phyloP scores from a whole-genome alignment of 2,797 vertebrate species.

The Lagocephalus sceleratus region DNA sequence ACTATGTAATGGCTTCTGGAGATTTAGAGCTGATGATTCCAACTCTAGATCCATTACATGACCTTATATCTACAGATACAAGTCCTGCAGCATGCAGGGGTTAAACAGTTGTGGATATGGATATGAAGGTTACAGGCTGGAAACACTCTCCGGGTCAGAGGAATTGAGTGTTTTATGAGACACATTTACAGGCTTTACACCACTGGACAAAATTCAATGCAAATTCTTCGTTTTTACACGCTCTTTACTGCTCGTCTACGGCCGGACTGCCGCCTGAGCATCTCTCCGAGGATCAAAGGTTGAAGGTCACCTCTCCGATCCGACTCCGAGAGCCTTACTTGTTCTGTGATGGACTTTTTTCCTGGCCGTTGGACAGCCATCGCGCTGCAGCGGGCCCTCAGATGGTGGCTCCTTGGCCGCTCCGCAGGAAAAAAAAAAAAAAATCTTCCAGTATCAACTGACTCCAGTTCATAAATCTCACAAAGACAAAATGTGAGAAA shows the following conservation, averaged over 20 bases:
- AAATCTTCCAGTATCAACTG: background rate
- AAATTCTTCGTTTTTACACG: constrained; percentile 61
- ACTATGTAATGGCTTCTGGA: too few species aligned
- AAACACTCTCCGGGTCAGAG: constrained; percentile 19
- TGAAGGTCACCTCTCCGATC: constrained; percentile 56
- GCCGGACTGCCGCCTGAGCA: constrained; percentile 52
- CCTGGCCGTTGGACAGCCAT: constrained; percentile 26
- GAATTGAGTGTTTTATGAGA: constrained; percentile 57
- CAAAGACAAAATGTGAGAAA: too few species aligned
- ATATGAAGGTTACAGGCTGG: constrained; percentile 4
- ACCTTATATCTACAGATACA: too few species aligned
- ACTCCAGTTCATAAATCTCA: too few species aligned
- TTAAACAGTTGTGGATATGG: background rate
- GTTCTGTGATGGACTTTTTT: constrained; percentile 68
- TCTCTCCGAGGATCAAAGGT: constrained; percentile 61
- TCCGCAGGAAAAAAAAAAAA: background rate
- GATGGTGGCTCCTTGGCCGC: background rate
- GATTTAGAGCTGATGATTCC: too few species aligned
- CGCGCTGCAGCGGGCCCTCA: background rate
- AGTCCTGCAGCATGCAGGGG: too few species aligned
- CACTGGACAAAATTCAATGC: constrained; percentile 59
- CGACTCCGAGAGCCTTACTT: constrained; percentile 55
- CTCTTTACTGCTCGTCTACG: constrained; percentile 42
- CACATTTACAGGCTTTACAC: constrained; percentile 63
- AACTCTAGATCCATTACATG: too few species aligned